Conservation (phyloP, 2,888 invertebrate genomes). For the Pseudococcus viburni region DNA sequence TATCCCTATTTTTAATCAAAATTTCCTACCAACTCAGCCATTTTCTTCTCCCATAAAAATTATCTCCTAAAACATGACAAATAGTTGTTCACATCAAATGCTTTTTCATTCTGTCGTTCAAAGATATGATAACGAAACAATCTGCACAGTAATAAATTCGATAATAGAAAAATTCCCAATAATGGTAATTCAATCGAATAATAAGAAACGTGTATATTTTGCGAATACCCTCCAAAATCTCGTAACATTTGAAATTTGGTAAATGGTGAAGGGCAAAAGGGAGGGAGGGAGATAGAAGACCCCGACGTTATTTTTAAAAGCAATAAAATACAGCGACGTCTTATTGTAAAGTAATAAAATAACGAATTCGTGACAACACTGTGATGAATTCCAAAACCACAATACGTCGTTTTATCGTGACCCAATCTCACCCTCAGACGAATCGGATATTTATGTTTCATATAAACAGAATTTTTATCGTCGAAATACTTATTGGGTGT, state of each 20-base stretch:
- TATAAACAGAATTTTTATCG: too few species aligned
- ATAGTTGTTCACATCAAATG: too few species aligned
- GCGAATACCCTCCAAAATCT: background rate
- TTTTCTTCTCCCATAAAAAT: too few species aligned
- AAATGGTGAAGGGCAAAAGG: background rate
- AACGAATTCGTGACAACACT: constrained; percentile 7
- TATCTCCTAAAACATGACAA: too few species aligned
- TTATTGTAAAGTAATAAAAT: constrained; percentile 32
- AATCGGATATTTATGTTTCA: too few species aligned
- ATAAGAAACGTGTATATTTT: constrained; percentile 1
- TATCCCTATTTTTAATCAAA: too few species aligned
- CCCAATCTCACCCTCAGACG: background rate
- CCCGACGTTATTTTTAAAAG: background rate
- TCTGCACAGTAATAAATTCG: background rate
- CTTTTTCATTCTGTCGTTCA: background rate
- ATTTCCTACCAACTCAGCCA: too few species aligned
- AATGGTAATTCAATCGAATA: too few species aligned
- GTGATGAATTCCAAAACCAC: background rate
- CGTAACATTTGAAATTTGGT: background rate
- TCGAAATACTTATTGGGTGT: too few species aligned
- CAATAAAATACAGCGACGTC: background rate
- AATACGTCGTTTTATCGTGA: background rate
- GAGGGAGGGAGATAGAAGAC: background rate
- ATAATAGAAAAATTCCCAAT: background rate
- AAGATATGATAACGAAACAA: background rate